phyloP scores from a whole-genome alignment of 2,888 invertebrate species.

The Aleiodes alternator region DNA sequence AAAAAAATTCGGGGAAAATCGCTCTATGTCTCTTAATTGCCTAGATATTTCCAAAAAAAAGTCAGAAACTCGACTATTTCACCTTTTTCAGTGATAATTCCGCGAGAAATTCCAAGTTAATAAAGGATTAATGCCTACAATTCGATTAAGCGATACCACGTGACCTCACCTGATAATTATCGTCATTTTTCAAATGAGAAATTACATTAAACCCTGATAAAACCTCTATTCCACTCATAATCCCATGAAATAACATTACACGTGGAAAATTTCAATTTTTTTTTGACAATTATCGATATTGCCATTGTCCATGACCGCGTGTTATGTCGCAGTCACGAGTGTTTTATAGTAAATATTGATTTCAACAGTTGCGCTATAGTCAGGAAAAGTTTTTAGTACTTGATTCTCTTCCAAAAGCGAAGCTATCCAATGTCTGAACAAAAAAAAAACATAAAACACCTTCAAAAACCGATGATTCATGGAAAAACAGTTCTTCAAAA shows the following conservation, averaged over 20 bases:
- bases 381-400: background rate
- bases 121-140: too few relatives aligned
- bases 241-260: background rate
- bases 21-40: too few relatives aligned
- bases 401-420: constrained; percentile 1
- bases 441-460: background rate
- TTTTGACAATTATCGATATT: constrained; percentile 12
- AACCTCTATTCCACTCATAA: background rate
- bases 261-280: constrained; percentile 9
- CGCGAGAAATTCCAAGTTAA: too few relatives aligned
- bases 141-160: too few relatives aligned
- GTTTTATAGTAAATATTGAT: constrained; percentile 12
- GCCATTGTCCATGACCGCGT: constrained; percentile 14
- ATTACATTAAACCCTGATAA: too few relatives aligned
- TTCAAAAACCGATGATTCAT: too few relatives aligned
- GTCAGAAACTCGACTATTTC: too few relatives aligned
- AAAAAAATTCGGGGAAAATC: too few relatives aligned
- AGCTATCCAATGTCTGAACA: background rate
- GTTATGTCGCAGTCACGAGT: background rate
- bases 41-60: too few relatives aligned
- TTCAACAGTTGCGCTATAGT: background rate
- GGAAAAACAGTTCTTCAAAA: too few relatives aligned
- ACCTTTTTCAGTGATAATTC: background rate
- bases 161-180: too few relatives aligned
- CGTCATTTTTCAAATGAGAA: too few relatives aligned